Evolutionary conservation across 2,888 invertebrate species (phyloP).

Genomic region (Choristoneura rosaceana): DNA sequence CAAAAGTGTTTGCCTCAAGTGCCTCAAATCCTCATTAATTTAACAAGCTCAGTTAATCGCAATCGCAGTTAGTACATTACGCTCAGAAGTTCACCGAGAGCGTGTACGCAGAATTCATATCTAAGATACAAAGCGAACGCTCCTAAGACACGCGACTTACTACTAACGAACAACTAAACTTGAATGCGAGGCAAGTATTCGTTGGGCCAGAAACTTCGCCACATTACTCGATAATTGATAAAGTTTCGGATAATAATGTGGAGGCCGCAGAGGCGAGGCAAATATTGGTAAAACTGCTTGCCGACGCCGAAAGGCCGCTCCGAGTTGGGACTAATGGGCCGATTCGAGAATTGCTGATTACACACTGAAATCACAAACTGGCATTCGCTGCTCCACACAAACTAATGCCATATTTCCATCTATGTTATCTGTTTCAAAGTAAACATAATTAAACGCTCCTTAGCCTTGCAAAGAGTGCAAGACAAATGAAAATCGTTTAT

Average conservation of each 20-base stretch:
- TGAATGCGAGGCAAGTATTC: conserved; percentile 66
- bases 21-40: conserved; percentile 20
- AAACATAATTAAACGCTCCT: neutral
- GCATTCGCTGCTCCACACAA: conserved; percentile 46
- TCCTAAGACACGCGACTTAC: conserved; percentile 39
- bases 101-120: conserved; percentile 35
- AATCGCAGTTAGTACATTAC: conserved; percentile 28
- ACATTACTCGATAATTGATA: conserved; percentile 81
- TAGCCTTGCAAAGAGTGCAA: too few relatives aligned
- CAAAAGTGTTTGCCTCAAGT: conserved; percentile 1
- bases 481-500: too few relatives aligned
- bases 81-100: conserved; percentile 20
- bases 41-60: conserved; percentile 26
- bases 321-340: conserved; percentile 61
- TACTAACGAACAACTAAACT: conserved; percentile 54
- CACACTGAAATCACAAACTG: conserved; percentile 62
- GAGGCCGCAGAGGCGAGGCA: conserved; percentile 55
- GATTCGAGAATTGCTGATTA: conserved; percentile 65
- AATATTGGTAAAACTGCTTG: conserved; percentile 72
- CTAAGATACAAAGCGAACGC: conserved; percentile 34
- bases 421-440: neutral
- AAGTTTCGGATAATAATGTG: conserved; percentile 54
- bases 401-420: conserved; percentile 30
- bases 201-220: conserved; percentile 63
- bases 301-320: conserved; percentile 44